phyloP scores from a whole-genome alignment of 2,797 vertebrate species.

The Odontamblyopus lacepedii region DNA sequence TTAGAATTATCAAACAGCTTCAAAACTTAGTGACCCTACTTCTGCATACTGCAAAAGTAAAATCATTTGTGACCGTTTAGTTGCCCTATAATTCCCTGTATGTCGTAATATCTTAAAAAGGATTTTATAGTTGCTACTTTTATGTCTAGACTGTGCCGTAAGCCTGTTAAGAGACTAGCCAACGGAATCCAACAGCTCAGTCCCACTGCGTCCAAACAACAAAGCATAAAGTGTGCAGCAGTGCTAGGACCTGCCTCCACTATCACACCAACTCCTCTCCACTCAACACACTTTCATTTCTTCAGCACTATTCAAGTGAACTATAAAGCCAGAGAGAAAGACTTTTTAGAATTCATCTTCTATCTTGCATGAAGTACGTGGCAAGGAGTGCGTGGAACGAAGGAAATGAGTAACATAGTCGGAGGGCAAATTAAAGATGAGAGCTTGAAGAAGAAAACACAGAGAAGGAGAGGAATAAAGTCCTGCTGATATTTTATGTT shows the following conservation, averaged over 20 bases:
- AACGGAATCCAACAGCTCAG: constrained; percentile 37
- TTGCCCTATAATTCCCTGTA: constrained; percentile 48
- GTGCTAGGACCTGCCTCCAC: constrained; percentile 53
- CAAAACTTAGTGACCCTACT: background rate
- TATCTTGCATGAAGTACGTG: constrained; percentile 48
- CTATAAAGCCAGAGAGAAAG: constrained; percentile 34
- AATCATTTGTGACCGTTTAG: constrained; percentile 29
- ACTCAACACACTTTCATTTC: constrained; percentile 29
- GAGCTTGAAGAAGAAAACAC: constrained; percentile 30
- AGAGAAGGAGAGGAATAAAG: constrained; percentile 32
- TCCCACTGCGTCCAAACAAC: constrained; percentile 52
- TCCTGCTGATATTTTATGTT: constrained; percentile 48
- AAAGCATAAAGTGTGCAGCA: constrained; percentile 50
- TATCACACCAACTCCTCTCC: constrained; percentile 54
- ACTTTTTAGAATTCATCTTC: constrained; percentile 55
- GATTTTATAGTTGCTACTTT: constrained; percentile 61
- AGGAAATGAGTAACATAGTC: constrained; percentile 37
- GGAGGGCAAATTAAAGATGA: constrained; percentile 45
- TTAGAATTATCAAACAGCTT: background rate
- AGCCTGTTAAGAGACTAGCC: constrained; percentile 59
- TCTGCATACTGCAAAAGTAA: background rate
- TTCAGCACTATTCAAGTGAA: constrained; percentile 32
- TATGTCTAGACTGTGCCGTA: constrained; percentile 54
- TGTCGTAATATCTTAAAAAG: constrained; percentile 48
- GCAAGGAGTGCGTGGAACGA: constrained; percentile 24